Evolutionary conservation across 1,140 invertebrate species (phyloP), one percentile per base, ranked within the genome.

Genomic region (Lepidurus arcticus): DNA sequence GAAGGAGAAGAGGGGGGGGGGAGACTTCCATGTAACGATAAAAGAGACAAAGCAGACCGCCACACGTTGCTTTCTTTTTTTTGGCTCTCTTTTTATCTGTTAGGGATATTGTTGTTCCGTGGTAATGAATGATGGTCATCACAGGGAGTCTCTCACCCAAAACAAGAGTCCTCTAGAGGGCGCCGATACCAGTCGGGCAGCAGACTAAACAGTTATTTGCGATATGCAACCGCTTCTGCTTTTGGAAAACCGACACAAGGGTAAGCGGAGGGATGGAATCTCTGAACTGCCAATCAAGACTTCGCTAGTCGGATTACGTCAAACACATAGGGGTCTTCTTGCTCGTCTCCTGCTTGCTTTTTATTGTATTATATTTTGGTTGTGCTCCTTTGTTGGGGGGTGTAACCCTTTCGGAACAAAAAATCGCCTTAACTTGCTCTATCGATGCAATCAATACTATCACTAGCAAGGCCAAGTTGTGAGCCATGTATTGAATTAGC

Each of bases 1-100:
- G 13, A 21, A 21, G 47, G 45, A 11, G 45, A 16, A 9, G 16
- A 11, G 44, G 44, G 53, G 44, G 44, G 53, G 53, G 21, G 53
- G 3, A 65, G 21, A 11, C 13, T 65, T 16, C 53, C 53, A 13
- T 16, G 8, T 65, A 65, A 65, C 53, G 53, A 65, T 65, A 65
- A 65, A 65, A 65, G 53, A 65, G 53, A 65, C 53, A 65, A 65
- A 65, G 53, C 53, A 65, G 53, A 65, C 53, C 21, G 53, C 53
- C 53, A 65, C 53, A 65, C 53, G 53, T 65, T 65, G 53, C 53
- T 65, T 65, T 47, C 45, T 16, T 21, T 65, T 16, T 65, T 16
- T 65, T 7, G 13, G 13, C 16, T 16, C 7, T 65, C 21, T 65
- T 16, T 65, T 65, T 65, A n/a, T 65, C 21, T 65, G 53, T 65